These are phyloP conservation scores for Halictus ligatus DNA, from an alignment of 2,888 invertebrate species.

Conservation along the genomic window DNA sequence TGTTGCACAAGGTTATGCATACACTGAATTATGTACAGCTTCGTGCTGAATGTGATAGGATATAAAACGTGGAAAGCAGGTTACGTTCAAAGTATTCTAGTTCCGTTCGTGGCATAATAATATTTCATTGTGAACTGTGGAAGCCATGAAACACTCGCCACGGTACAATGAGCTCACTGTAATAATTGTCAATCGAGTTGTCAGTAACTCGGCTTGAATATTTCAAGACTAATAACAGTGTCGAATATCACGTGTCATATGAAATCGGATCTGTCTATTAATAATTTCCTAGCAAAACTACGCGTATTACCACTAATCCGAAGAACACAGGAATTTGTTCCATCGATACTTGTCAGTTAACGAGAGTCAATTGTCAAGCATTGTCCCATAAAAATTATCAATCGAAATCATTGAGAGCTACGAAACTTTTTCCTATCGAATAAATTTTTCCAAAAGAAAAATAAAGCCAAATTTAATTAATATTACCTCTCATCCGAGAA, in stretches of 20 bases:
- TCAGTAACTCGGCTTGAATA: conserved; percentile 1
- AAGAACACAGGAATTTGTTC: neutral
- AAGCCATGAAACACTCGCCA: neutral
- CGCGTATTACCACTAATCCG: neutral
- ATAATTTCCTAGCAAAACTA: conserved; percentile 16
- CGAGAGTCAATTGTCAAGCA: too few relatives aligned
- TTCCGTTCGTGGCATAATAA: neutral
- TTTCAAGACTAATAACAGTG: conserved; percentile 29
- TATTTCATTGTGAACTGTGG: neutral
- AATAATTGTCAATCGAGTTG: neutral
- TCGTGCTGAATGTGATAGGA: neutral
- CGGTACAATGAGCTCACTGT: neutral
- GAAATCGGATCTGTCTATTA: conserved; percentile 32
- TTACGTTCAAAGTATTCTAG: neutral
- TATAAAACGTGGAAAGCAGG: neutral
- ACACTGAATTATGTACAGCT: neutral
- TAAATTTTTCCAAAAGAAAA: neutral
- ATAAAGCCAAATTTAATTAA: too few relatives aligned
- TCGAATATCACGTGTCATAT: conserved; percentile 13
- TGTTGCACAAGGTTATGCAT: neutral
- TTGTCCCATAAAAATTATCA: neutral
- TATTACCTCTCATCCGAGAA: neutral
- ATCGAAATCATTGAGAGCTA: neutral
- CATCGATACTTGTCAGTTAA: neutral
- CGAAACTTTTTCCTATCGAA: neutral